These are phyloP conservation scores for Lissonota sp. DNA, from an alignment of 2,888 invertebrate genomes.

Conservation along the genomic window DNA sequence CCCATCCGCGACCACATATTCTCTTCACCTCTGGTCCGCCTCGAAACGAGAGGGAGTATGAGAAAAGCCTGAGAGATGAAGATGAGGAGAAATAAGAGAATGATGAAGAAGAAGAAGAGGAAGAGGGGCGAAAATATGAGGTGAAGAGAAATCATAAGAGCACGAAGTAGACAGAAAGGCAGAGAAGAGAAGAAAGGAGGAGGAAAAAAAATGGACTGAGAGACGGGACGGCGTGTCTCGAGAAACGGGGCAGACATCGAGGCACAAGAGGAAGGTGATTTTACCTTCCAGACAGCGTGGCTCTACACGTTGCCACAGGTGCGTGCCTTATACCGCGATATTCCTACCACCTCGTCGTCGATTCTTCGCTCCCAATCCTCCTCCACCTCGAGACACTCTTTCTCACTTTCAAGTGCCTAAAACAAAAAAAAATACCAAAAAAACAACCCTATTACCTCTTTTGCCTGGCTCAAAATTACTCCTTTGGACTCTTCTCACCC, in stretches of 20 bases:
- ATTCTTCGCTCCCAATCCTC: constrained; percentile 16
- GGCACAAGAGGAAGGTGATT: constrained; percentile 55
- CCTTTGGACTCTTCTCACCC: constrained; percentile 59
- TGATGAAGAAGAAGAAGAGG: constrained; percentile 24
- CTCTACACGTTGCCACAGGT: constrained; percentile 69
- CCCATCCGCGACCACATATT: constrained; percentile 55
- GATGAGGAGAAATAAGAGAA: constrained; percentile 42
- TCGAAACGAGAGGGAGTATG: constrained; percentile 56
- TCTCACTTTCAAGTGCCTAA: constrained; percentile 69
- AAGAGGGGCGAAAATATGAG: constrained; percentile 16
- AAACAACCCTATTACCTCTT: constrained; percentile 67
- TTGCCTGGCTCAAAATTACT: constrained; percentile 65
- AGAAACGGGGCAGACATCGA: constrained; percentile 59
- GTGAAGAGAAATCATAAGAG: constrained; percentile 48
- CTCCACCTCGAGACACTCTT: constrained; percentile 55
- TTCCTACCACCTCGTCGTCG: constrained; percentile 35
- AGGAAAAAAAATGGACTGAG: constrained; percentile 14
- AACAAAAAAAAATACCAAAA: constrained; percentile 50
- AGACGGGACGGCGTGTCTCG: constrained; percentile 53
- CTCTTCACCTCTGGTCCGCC: constrained; percentile 42
- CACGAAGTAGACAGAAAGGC: constrained; percentile 30
- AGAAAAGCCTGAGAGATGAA: constrained; percentile 51
- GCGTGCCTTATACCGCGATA: constrained; percentile 62
- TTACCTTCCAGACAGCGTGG: constrained; percentile 69
- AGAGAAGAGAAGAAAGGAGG: constrained; percentile 17